Conservation (phyloP, 2,888 invertebrate genomes). For the Belgica antarctica region DNA sequence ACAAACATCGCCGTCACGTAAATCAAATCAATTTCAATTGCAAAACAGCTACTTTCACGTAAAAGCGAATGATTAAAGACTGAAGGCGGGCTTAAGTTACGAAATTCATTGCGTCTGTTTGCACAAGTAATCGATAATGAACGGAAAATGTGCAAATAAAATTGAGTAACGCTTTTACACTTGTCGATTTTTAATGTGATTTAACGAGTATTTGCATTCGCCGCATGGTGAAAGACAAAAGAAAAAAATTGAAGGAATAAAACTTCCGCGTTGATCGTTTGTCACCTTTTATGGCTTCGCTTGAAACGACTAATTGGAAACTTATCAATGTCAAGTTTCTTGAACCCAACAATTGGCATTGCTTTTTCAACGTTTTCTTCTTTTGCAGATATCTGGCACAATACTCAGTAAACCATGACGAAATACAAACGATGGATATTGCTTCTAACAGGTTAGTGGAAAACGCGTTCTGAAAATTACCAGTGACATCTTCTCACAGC, state of each 20-base stretch:
- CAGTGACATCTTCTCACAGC: no score
- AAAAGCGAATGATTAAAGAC: background rate
- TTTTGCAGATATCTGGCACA: background rate
- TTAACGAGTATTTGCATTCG: constrained; percentile 15
- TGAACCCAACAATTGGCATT: background rate
- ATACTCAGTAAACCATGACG: constrained; percentile 35
- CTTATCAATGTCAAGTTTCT: constrained; percentile 16
- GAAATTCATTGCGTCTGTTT: constrained; percentile 18
- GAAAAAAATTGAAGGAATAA: background rate
- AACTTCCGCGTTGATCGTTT: constrained; percentile 23
- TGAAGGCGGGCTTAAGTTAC: constrained; percentile 16
- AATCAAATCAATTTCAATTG: constrained; percentile 21
- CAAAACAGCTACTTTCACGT: constrained; percentile 13
- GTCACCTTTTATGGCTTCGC: background rate
- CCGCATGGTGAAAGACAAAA: background rate
- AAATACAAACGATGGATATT: constrained; percentile 42
- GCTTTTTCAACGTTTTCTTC: background rate
- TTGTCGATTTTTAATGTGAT: constrained; percentile 12
- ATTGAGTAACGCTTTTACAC: constrained; percentile 25
- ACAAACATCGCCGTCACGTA: background rate
- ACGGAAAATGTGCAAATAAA: constrained; percentile 10
- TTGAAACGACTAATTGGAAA: background rate
- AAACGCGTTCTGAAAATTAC: background rate
- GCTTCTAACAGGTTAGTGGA: constrained; percentile 31
- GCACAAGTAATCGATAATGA: constrained; percentile 17